Evolutionary conservation across 2,113 vertebrate genomes (phyloP).

Genomic region (Mormoops blainvillei): DNA sequence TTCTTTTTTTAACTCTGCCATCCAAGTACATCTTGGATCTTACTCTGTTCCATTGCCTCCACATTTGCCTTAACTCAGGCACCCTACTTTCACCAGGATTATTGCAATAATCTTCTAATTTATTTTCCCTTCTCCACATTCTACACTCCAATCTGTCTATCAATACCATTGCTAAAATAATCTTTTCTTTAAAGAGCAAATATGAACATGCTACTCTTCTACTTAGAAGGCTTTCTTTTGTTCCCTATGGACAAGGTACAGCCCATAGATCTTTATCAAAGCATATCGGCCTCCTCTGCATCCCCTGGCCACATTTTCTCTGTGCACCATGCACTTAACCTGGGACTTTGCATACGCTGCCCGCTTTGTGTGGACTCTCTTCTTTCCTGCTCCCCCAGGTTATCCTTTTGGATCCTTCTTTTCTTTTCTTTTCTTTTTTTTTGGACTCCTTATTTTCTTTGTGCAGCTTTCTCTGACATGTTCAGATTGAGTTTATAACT

Average conservation of each 20-base stretch:
- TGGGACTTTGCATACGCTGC: background rate
- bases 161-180: background rate
- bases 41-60: background rate
- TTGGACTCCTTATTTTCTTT: background rate
- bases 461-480: background rate
- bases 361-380: background rate
- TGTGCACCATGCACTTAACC: background rate
- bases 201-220: background rate
- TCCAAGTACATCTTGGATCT: background rate
- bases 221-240: conserved; percentile 40
- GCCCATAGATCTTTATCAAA: conserved; percentile 5
- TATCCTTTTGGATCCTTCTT: background rate
- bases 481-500: background rate
- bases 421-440: background rate
- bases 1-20: background rate
- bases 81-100: background rate
- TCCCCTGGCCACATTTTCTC: background rate
- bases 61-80: background rate
- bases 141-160: background rate
- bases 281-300: background rate
- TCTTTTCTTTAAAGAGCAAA: conserved; percentile 20
- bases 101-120: background rate
- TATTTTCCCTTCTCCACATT: background rate
- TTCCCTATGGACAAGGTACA: background rate
- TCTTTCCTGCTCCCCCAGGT: background rate